phyloP scores from a whole-genome alignment of 2,113 vertebrate genomes.

The Ophiodon elongatus region DNA sequence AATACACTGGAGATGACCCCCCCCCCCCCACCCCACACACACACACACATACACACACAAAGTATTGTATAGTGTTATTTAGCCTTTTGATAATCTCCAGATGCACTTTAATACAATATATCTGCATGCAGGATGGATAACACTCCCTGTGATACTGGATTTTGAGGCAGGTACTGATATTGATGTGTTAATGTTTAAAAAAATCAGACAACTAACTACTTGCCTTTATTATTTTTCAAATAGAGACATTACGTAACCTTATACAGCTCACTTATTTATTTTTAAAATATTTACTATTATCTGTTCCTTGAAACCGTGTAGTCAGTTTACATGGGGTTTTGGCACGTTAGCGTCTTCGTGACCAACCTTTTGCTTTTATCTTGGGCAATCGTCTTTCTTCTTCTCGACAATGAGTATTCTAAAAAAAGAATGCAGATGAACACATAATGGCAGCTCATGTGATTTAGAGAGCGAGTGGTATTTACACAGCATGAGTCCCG shows the following conservation, averaged over 20 bases:
- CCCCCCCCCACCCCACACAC: too few species aligned
- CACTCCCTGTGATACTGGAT: background rate
- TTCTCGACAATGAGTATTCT: conserved; percentile 14
- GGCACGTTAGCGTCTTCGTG: background rate
- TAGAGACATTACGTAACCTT: background rate
- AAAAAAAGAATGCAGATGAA: conserved; percentile 34
- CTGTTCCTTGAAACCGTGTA: background rate
- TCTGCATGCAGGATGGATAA: background rate
- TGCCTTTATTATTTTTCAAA: background rate
- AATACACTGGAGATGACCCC: conserved; percentile 21
- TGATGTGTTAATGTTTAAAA: background rate
- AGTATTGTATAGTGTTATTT: background rate
- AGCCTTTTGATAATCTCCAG: background rate
- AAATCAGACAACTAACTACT: background rate
- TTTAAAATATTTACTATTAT: background rate
- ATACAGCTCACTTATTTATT: background rate
- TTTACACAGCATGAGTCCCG: conserved; percentile 42
- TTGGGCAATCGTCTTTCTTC: background rate
- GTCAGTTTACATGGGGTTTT: background rate
- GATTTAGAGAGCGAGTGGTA: conserved; percentile 39
- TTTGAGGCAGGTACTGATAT: background rate
- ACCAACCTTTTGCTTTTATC: conserved; percentile 4
- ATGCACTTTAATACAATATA: background rate
- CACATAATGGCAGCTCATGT: conserved; percentile 29
- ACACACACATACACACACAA: background rate